Conservation (phyloP, 2,113 vertebrate genomes). For the Campylomormyrus numenius region DNA sequence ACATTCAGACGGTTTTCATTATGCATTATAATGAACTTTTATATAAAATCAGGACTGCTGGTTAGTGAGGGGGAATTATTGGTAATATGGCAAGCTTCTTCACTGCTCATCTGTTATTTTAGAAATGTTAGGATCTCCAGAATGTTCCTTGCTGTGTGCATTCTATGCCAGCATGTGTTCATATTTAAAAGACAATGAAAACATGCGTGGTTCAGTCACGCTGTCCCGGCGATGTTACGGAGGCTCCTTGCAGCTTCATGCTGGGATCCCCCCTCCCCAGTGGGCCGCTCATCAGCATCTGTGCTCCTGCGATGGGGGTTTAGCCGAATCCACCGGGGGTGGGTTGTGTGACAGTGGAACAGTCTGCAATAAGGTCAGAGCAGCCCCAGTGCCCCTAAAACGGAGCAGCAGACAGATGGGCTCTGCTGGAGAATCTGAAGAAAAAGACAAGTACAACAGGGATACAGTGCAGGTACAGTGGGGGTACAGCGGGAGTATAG, state of each 20-base stretch:
- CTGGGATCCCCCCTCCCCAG: neutral
- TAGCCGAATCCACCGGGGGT: neutral
- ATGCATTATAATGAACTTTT: neutral
- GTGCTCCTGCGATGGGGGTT: neutral
- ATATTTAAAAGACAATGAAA: neutral
- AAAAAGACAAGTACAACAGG: neutral
- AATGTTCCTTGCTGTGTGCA: neutral
- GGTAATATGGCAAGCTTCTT: neutral
- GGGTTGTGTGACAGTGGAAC: neutral
- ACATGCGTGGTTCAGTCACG: neutral
- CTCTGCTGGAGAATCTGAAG: neutral
- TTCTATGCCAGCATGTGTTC: neutral
- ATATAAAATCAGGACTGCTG: neutral
- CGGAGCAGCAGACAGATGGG: neutral
- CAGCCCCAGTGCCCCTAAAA: neutral
- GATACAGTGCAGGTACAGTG: neutral
- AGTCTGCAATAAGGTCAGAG: neutral
- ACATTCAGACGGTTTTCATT: neutral
- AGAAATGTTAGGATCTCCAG: neutral
- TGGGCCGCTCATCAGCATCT: neutral
- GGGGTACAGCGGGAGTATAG: neutral
- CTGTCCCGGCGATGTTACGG: neutral
- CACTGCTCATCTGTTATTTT: neutral
- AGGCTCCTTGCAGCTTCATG: neutral
- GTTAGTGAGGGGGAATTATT: neutral